Evolutionary conservation across 2,888 invertebrate genomes (phyloP), one percentile per base, ranked within the genome.

Genomic region (Harpalus rufipes): DNA sequence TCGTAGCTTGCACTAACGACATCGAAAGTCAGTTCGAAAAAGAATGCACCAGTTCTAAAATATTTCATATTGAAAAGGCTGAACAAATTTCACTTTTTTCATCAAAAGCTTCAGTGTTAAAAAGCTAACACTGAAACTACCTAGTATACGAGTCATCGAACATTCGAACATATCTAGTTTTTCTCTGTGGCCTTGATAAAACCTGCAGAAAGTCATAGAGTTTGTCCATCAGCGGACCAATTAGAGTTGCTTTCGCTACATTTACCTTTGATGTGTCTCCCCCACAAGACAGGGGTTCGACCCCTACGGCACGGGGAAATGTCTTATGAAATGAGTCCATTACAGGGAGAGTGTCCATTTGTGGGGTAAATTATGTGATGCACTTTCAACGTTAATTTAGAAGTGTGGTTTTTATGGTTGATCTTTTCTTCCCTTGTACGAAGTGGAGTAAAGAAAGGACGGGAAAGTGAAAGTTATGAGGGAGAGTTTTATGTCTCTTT

Each of bases 381-480:
- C 44, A 51, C 44, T 51, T 51, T 51, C 44, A 51, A 51, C 44
- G 44, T 51, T 51, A 51, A 51, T 51, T 51, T 51, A 51, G 44
- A 51, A 51, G 44, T 51, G 44, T 51, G 44, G 44, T 51, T 51
- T 51, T 51, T 51, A 51, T 51, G 44, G 44, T 51, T 51, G 44
- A 51, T 51, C 44, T 51, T 51, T 51, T 51, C 44, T 51, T 51
- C 44, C 44, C 44, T 51, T 51, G 10, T 51, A 10, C 12, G 44
- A 12, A 51, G 32, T 32, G 6, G 32, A 32, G 32, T 4, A 32
- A 32, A 32, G 32, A 32, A 32, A 32, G 44, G 44, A 51, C 8
- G 10, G 44, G 44, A 51, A 51, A 51, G 44, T 51, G 44, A 51
- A 51, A 51, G 44, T 51, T 51, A 51, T 51, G 44, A 51, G 44